Base-by-base conservation (phyloP, 2,888 invertebrate genomes). In the Drosophila suboccidentalis region DNA sequence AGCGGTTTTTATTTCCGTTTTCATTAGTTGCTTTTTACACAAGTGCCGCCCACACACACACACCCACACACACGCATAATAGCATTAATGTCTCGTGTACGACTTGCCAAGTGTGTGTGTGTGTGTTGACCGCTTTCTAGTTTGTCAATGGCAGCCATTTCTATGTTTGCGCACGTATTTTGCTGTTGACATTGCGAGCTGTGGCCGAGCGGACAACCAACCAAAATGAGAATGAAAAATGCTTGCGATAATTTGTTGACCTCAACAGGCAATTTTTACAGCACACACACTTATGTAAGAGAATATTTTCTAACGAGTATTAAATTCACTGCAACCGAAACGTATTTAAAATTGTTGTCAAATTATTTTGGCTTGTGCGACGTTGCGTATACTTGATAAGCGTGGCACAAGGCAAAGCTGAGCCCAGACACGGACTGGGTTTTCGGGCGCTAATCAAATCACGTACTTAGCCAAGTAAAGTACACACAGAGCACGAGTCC, bases 1-100 rank as follows among this genome's bases (percentile, higher is more conserved):
- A 87, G 87, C 87, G 87, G 90, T 87, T 87, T 87, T 87, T 87
- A 87, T 90, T 87, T 87, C 84, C 87, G 85, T 87, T 87, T 89
- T 90, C 87, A 87, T 87, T 87, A 87, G 90, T 87, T 85, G 86
- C 90, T 87, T 87, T 88, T 88, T 88, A 87, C 82, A 89, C 86
- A 87, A 87, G 90, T 82, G 86, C 75, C 72, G 70, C 84, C 75
- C 82, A 75, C 74, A 62, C 47, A 66, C 60, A 78, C 72, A 67
- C 58, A 55, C 32, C 50, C 36, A 22, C 64, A 44, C 51, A 57
- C 70, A 68, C 65, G 71, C 75, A 82, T 87, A 89, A 87, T 82
- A 82, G 75, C 86, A 86, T 89, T 86, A 89, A 86, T 87, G 85
- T 89, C 87, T 84, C 85, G 82, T 85, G 78, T 89, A 76, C 74